Base-by-base conservation (phyloP, 2,113 vertebrate genomes). In the Dromas ardeola region DNA sequence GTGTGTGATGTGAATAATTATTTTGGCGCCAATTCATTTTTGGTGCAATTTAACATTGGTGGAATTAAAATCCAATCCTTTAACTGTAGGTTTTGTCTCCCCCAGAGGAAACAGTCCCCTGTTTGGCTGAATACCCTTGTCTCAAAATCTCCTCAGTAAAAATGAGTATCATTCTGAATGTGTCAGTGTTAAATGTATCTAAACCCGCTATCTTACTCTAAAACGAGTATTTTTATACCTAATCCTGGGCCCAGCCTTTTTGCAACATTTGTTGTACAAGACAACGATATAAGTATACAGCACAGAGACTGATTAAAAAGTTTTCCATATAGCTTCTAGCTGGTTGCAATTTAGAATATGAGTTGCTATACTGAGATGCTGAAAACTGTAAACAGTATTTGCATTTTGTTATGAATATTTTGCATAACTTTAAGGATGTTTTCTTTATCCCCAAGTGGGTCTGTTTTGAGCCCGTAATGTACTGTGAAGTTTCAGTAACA, bases 331-430 rank as follows among this genome's bases (percentile, higher is more conserved):
- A 79, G 74, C 86, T 95, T 55, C 43, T 81, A 32, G 66, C 86
- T 93, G 55, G 36, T 19, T 95, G 78, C 50, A 74, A 21, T 93
- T 95, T 95, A 62, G 49, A 55, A 52, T 73, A 30, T 11, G 78
- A 92, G 81, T 19, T 91, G 83, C 93, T 93, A 7, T 38, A 58
- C 88, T 23, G 82, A 86, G 82, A 87, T 81, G 88, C 81, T 65
- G 94, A 76, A 65, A 89, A 86, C 53, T 93, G 86, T 97, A 96
- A 97, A 95, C 93, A 96, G 26, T 45, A 96, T 97, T 97, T 97
- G 96, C 97, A 97, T 97, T 95, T 95, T 95, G 81, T 82, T 94
- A 87, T 93, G 94, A 95, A 93, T 93, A 90, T 95, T 96, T 95
- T 97, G 95, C 96, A 96, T 97, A 95, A 91, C 80, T 94, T 95